A percentile compares a stretch with the other conserved stretches of the same genome.
phyloP scores from a whole-genome alignment of 2,797 vertebrate species.

The Sarcophilus harrisii region DNA sequence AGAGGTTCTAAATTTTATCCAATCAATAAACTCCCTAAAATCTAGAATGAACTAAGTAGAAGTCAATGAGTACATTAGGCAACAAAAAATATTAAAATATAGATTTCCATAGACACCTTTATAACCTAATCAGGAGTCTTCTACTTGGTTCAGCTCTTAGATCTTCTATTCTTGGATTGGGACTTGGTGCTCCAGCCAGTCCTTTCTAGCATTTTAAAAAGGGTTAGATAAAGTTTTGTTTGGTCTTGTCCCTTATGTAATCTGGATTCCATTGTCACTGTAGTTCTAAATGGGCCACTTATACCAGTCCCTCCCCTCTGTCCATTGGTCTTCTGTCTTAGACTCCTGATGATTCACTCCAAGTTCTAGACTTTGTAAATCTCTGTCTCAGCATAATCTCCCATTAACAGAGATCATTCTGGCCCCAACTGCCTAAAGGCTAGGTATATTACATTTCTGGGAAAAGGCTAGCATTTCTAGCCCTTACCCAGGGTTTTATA shows the following conservation, averaged over 20 bases:
- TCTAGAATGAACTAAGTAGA: not conserved
- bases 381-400: not conserved
- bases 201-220: not conserved
- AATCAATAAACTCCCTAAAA: not conserved
- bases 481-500: not conserved
- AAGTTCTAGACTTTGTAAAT: not conserved
- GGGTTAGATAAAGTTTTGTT: not conserved
- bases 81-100: not conserved
- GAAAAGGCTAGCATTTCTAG: not conserved
- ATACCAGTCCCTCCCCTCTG: not conserved
- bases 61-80: not conserved
- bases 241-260: not conserved
- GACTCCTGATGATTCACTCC: not conserved
- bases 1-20: not conserved
- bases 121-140: not conserved
- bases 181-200: not conserved
- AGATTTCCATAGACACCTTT: not conserved
- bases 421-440: not conserved
- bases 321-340: not conserved
- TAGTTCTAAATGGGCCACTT: not conserved
- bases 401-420: not conserved
- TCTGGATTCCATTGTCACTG: not conserved
- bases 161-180: not conserved
- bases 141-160: not conserved
- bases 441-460: not conserved